Percentiles rank a stretch among this genome's conserved stretches.
Conservation (phyloP, 2,797 vertebrate genomes). For the Anniella stebbinsi region DNA sequence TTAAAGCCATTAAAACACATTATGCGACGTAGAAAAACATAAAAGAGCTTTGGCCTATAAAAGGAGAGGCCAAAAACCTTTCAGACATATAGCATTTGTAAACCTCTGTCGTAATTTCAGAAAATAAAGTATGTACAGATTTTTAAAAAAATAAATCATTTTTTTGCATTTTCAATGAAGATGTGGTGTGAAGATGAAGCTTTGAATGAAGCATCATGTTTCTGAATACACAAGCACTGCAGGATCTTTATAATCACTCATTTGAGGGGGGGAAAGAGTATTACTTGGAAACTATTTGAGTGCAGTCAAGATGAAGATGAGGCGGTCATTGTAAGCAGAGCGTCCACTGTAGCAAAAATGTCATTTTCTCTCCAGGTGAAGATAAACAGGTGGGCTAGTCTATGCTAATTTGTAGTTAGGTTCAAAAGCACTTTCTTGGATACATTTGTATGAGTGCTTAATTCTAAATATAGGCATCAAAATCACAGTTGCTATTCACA, state of each 20-base stretch:
- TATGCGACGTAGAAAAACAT: not conserved
- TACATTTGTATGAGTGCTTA: not conserved
- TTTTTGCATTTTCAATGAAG: conserved; percentile 38
- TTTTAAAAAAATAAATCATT: conserved; percentile 23
- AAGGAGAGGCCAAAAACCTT: not conserved
- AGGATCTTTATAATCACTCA: not conserved
- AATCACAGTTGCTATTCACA: not conserved
- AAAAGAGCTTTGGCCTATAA: not conserved
- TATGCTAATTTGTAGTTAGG: conserved; percentile 20
- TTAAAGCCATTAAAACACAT: too few relatives aligned
- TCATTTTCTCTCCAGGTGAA: conserved; percentile 20
- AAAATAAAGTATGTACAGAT: conserved; percentile 38
- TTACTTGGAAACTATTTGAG: conserved; percentile 35
- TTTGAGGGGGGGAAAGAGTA: not conserved
- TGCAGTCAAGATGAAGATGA: conserved; percentile 33
- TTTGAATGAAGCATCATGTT: conserved; percentile 23
- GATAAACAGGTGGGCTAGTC: accelerated
- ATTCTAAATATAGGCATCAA: not conserved
- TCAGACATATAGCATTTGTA: not conserved
- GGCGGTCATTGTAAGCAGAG: conserved; percentile 26
- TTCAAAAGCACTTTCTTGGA: not conserved
- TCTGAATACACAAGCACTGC: conserved; percentile 3
- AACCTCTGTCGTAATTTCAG: conserved; percentile 30
- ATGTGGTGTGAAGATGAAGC: conserved; percentile 25
- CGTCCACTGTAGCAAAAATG: conserved; percentile 11